Percentiles rank a stretch among this genome's conserved stretches.
Evolutionary conservation across 2,888 invertebrate genomes (phyloP).

Genomic region (Chouioia cunea): DNA sequence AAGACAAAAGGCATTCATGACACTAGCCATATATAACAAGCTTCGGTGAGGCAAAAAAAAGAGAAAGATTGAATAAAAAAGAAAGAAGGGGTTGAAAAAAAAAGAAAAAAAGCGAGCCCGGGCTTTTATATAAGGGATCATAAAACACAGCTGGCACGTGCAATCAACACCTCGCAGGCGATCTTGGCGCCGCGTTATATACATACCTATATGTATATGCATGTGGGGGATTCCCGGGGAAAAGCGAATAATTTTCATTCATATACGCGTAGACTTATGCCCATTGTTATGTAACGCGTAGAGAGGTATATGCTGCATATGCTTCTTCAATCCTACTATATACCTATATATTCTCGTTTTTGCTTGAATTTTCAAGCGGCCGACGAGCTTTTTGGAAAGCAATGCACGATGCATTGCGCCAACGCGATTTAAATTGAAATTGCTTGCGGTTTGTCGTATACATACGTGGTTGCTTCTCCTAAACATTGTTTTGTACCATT

Average conservation of each 20-base stretch:
- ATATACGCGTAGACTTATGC: conserved; percentile 54
- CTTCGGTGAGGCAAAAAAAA: not conserved
- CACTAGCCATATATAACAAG: not conserved
- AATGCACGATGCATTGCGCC: too few species aligned
- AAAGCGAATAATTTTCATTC: conserved; percentile 67
- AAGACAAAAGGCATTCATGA: not conserved
- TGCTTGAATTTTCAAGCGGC: too few species aligned
- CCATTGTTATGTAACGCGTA: too few species aligned
- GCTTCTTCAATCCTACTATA: too few species aligned
- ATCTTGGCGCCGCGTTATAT: conserved; percentile 42
- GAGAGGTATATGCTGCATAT: too few species aligned
- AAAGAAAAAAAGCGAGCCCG: conserved; percentile 6
- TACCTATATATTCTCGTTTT: too few species aligned
- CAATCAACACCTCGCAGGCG: conserved; percentile 62
- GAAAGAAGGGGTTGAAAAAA: not conserved
- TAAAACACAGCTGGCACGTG: conserved; percentile 67
- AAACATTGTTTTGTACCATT: too few species aligned
- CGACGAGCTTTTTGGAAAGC: too few species aligned
- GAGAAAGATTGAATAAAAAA: conserved; percentile 2
- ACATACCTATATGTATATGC: conserved; percentile 49
- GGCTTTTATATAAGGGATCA: conserved; percentile 48
- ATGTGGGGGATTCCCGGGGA: conserved; percentile 58
- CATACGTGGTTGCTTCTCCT: too few species aligned
- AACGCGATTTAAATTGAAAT: conserved; percentile 9
- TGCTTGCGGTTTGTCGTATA: too few species aligned